Conservation (phyloP, 92 coral and sea anemone species). For the Montipora capitata region DNA sequence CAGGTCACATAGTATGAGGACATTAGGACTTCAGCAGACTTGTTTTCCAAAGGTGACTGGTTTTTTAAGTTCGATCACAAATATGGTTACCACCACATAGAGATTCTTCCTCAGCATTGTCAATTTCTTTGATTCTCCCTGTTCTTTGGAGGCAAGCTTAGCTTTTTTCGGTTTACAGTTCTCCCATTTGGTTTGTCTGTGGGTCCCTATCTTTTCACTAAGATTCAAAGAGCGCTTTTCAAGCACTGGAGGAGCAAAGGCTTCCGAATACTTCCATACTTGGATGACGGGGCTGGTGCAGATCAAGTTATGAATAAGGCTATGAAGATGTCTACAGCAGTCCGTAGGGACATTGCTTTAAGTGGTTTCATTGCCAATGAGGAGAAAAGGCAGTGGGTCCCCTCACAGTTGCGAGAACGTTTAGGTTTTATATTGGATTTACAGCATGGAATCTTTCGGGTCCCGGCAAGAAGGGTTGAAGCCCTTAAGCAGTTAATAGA, state of each 20-base stretch:
- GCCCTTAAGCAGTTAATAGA: constrained; percentile 5
- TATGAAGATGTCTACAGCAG: constrained; percentile 46
- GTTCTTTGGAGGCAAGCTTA: constrained; percentile 32
- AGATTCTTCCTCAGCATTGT: constrained; percentile 55
- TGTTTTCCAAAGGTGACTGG: constrained; percentile 64
- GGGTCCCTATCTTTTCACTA: constrained; percentile 73
- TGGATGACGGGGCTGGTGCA: constrained; percentile 81
- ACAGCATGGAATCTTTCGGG: no score
- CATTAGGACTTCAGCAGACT: constrained; percentile 60
- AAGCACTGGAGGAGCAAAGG: constrained; percentile 75
- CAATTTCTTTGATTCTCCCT: constrained; percentile 49
- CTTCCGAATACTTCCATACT: constrained; percentile 67
- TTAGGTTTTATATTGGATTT: constrained; percentile 52
- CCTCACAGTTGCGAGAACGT: constrained; percentile 70
- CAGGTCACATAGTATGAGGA: constrained; percentile 52
- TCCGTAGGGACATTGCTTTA: constrained; percentile 40
- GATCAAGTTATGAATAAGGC: constrained; percentile 64
- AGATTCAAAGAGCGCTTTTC: constrained; percentile 62
- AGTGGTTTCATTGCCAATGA: constrained; percentile 76
- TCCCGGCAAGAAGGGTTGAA: constrained; percentile 22
- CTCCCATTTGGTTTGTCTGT: constrained; percentile 75
- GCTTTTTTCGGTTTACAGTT: constrained; percentile 71
- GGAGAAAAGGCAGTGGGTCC: constrained; percentile 80
- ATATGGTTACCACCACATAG: constrained; percentile 72
- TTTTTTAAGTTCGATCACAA: constrained; percentile 66